phyloP scores from a whole-genome alignment of 1,140 invertebrate species.

The Macrostomum lignano region DNA sequence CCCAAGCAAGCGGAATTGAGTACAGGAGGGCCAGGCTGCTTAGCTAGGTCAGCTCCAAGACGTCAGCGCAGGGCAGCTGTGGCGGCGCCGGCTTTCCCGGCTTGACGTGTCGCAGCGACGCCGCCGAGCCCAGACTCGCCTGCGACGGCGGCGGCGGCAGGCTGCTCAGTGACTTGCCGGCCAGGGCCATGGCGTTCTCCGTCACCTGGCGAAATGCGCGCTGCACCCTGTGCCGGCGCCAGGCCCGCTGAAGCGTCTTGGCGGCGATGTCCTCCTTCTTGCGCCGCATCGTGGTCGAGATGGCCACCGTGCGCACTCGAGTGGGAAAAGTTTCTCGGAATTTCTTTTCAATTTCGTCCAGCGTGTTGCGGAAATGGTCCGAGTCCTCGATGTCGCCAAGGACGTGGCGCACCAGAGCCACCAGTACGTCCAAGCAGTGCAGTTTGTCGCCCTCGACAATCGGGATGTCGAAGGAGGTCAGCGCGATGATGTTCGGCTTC shows the following conservation, averaged over 20 bases:
- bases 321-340: conserved; percentile 40
- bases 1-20: no score
- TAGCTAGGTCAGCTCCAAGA: no score
- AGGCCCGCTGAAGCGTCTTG: conserved; percentile 49
- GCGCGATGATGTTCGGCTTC: conserved; percentile 69
- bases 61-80: no score
- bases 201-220: background rate
- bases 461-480: conserved; percentile 77
- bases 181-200: no score
- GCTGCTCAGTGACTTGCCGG: no score
- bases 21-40: no score
- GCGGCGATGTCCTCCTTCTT: conserved; percentile 78
- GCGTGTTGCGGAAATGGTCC: conserved; percentile 54
- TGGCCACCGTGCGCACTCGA: conserved; percentile 61
- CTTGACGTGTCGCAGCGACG: no score
- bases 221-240: conserved; percentile 17
- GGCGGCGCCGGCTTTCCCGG: no score
- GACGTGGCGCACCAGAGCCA: conserved; percentile 66
- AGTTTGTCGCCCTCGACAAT: conserved; percentile 77
- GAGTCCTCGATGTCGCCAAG: conserved; percentile 72
- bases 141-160: no score
- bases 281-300: conserved; percentile 70
- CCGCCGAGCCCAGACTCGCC: no score
- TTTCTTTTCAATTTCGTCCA: background rate
- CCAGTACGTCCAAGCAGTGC: conserved; percentile 74